Evolutionary conservation across 2,888 invertebrate genomes (phyloP), one percentile per base, ranked within the genome.

Genomic region (Aphidius colemani): DNA sequence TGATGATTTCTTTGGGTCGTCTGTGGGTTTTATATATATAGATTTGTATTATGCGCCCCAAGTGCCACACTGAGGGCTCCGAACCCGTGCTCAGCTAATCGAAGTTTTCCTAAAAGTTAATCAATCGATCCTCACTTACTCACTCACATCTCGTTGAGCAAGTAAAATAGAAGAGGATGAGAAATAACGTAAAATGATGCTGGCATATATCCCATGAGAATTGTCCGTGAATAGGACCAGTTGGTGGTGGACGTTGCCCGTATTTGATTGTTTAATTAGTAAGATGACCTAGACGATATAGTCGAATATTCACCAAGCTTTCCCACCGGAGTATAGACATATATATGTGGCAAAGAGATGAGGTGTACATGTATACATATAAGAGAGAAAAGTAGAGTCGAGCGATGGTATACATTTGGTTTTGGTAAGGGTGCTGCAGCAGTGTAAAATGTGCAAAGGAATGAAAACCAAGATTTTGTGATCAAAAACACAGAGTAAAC

Each of bases 261-360:
- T 80, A 81, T 81, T 81, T 81, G 81, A 82, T 81, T 81, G 81
- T 81, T 82, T 81, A 81, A 81, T 82, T 80, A 81, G 81, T 78
- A 79, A 75, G 79, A 80, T 82, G 81, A 81, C 81, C 79, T 72
- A 70, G 69, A 66, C 64, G 63, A 67, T 71, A 73, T 73, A 30
- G 30, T 30, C 30, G 30, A 30, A 30, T 5, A 30, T 30, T 30
- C 30, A 30, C 30, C 30, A 30, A 30, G 30, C 30, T 30, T 30
- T 30, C 30, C 30, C 30, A 30, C 3, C 5, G 30, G 30, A 30
- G 5, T 30, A 30, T 30, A 30, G n/a, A 30, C 5, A 30, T 30
- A 30, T 30, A 30, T 30, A 30, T 30, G 4, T 30, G 5, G 3
- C 30, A 30, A 30, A 30, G 30, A 30, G 30, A 30, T 30, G 30